These are phyloP conservation scores for Crotalus helleri DNA, from an alignment of 2,113 vertebrate genomes.

Conservation along the genomic window DNA sequence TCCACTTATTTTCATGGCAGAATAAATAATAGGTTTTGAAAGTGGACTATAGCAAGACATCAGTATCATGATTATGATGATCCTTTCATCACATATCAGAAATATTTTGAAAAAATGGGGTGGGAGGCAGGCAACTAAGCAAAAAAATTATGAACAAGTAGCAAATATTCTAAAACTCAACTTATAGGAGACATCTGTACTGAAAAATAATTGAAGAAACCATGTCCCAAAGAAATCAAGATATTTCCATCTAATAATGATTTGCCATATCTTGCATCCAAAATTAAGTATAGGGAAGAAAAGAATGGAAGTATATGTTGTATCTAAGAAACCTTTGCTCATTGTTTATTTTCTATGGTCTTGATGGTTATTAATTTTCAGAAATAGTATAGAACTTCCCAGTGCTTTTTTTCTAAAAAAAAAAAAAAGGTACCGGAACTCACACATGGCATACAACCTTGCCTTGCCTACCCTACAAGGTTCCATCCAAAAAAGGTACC, in stretches of 20 bases:
- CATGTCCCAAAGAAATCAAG: neutral
- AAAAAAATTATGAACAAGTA: neutral
- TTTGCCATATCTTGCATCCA: neutral
- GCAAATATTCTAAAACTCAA: neutral
- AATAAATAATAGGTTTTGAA: neutral
- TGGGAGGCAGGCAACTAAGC: neutral
- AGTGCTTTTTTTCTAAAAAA: no score
- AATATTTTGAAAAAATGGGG: neutral
- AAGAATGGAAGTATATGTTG: neutral
- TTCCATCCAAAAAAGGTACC: no score
- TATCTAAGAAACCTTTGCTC: neutral
- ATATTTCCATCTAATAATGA: neutral
- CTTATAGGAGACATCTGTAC: neutral
- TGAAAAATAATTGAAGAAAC: neutral
- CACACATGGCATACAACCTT: no score
- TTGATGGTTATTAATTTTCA: constrained; percentile 13
- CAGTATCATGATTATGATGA: neutral
- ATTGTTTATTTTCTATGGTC: constrained; percentile 20
- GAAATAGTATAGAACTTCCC: no score
- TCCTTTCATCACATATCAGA: neutral
- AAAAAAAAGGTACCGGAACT: no score
- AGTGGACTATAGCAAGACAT: neutral
- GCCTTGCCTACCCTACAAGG: no score
- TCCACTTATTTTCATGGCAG: neutral
- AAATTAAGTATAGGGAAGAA: neutral